These are phyloP conservation scores for Rhopalosiphum maidis DNA, from an alignment of 1,140 invertebrate genomes.

Conservation along the genomic window DNA sequence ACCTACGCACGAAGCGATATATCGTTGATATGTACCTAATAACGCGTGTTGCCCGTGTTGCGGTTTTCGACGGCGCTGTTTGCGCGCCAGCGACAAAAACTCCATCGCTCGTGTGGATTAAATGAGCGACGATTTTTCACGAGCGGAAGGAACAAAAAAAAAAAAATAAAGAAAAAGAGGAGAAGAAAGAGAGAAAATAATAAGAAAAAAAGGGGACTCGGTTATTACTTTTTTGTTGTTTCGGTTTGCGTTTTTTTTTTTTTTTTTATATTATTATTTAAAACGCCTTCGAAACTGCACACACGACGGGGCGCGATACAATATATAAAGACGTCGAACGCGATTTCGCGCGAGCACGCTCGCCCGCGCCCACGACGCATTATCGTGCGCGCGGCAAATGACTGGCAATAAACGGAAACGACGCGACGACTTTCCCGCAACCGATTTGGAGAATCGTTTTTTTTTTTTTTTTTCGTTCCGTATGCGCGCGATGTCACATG, in stretches of 20 bases:
- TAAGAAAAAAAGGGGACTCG: constrained; percentile 24
- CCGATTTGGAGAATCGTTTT: constrained; percentile 49
- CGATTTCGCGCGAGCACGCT: not conserved
- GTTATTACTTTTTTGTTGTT: constrained; percentile 54
- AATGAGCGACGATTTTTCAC: constrained; percentile 49
- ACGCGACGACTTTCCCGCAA: constrained; percentile 57
- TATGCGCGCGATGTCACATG: not conserved
- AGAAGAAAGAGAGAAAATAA: not conserved
- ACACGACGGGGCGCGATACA: constrained; percentile 12
- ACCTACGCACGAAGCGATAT: not conserved
- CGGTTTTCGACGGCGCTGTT: constrained; percentile 17
- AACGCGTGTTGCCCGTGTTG: not conserved
- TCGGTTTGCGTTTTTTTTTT: constrained; percentile 19
- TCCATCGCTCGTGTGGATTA: not conserved
- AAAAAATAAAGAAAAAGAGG: not conserved
- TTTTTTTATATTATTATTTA: constrained; percentile 28
- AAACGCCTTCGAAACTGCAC: constrained; percentile 36
- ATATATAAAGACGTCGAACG: constrained; percentile 53
- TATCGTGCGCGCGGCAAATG: constrained; percentile 53
- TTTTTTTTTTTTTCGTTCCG: constrained; percentile 35
- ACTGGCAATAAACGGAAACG: constrained; percentile 57
- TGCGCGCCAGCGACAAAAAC: constrained; percentile 6
- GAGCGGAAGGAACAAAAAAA: not conserved
- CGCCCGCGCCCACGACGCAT: constrained; percentile 24
- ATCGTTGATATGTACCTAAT: constrained; percentile 17